phyloP scores from a whole-genome alignment of 2,888 invertebrate genomes.

The Phyllotreta cruciferae region DNA sequence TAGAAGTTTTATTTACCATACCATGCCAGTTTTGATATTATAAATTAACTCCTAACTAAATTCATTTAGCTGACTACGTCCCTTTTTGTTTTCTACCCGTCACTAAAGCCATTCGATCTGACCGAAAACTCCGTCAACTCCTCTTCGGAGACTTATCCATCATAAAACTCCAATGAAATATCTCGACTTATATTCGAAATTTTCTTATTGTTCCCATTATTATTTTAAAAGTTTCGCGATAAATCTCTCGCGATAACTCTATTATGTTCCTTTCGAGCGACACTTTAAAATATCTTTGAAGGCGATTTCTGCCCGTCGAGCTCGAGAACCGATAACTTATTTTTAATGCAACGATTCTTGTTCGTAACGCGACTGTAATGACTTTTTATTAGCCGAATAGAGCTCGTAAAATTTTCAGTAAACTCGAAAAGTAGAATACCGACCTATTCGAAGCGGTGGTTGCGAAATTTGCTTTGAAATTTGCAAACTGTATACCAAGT shows the following conservation, averaged over 20 bases:
- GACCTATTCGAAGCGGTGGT: neutral
- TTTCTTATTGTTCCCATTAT: slow-evolving; percentile 31
- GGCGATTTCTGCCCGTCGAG: slow-evolving; percentile 22
- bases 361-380: slow-evolving; percentile 30
- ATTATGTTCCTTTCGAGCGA: slow-evolving; percentile 30
- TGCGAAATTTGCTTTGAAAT: slow-evolving; percentile 2
- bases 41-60: no score
- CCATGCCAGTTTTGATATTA: no score
- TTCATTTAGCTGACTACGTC: no score
- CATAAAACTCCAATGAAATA: slow-evolving; percentile 25
- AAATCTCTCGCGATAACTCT: slow-evolving; percentile 33
- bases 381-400: slow-evolving; percentile 15
- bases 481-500: no score
- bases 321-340: slow-evolving; percentile 27
- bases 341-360: slow-evolving; percentile 29
- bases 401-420: neutral
- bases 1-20: no score
- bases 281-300: slow-evolving; percentile 27
- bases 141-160: slow-evolving; percentile 19
- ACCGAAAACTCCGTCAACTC: neutral
- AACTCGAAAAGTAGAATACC: neutral
- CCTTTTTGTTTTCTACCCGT: no score
- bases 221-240: slow-evolving; percentile 32
- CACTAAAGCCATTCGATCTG: neutral
- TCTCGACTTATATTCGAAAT: slow-evolving; percentile 23